Base-by-base conservation (phyloP, 2,797 vertebrate species). In the Oreonectes daqikongensis region DNA sequence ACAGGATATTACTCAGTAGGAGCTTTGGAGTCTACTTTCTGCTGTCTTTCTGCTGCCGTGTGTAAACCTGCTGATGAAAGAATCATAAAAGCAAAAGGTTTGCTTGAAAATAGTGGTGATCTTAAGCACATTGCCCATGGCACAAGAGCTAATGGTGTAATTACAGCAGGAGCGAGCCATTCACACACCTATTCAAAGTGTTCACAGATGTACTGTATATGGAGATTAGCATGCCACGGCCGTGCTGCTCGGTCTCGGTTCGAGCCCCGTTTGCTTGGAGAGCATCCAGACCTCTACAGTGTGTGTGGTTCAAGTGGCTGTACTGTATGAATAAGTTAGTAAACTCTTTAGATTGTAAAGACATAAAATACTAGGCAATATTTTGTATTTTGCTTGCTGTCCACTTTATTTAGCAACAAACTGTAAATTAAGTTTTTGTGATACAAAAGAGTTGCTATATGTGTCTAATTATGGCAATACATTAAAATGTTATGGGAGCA, bases 161-260 rank as follows among this genome's bases (percentile, higher is more conserved):
- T 69, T 78, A 85, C 77, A 63, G 81, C 50, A 65, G 79, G 42
- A 60, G 50, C 44, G 77, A 3, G 66, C 75, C 22, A 48, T 71
- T 85, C 72, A 70, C 20, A 70, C 24, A 38, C 72, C 65, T 74
- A 57, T 83, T 67, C 72, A 85, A 85, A 84, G 73, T 64, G 46
- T 63, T 9, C 66, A 63, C 81, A 85, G 76, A 84, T 87, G 83
- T 88, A 42, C 40, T 42, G 85, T 85, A 53, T 42, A 85, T 83
- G 72, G 82, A 84, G 87, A 84, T 52, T 75, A 11, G 28, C 53
- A 75, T 79, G 15, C 24, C 55, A 30, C 73, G 66, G 61, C 69
- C 20, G 48, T 66, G 60, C 72, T 44, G 50, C 61, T 83, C 65
- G 72, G 68, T 80, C 78, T 75, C 65, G 72, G 42, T 80, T 66